Evolutionary conservation across 2,113 vertebrate species (phyloP).

Genomic region (Myanophis thanlyinensis): DNA sequence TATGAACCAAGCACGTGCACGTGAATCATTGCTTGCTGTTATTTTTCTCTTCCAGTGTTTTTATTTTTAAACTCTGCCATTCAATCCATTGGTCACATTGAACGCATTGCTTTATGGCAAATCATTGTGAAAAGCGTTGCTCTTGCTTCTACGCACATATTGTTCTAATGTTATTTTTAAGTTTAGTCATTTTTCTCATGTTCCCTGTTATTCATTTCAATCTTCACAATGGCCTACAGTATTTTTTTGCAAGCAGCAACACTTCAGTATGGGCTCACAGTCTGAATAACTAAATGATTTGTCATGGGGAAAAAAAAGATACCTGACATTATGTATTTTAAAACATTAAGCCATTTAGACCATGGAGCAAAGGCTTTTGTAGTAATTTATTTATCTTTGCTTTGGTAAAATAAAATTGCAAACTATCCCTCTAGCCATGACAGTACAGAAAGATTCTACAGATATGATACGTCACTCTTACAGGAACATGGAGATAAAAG

Average conservation of each 20-base stretch:
- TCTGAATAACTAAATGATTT: background rate
- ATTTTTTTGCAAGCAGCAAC: background rate
- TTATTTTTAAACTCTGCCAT: background rate
- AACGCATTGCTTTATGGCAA: background rate
- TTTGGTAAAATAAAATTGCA: background rate
- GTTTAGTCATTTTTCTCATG: background rate
- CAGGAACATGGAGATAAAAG: background rate
- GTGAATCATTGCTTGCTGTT: constrained; percentile 35
- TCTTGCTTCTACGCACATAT: background rate
- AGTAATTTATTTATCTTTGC: background rate
- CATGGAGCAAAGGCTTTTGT: background rate
- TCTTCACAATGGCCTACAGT: background rate
- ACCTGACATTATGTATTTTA: background rate
- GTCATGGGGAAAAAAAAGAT: background rate
- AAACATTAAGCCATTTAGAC: background rate
- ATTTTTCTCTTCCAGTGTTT: constrained; percentile 12
- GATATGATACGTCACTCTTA: background rate
- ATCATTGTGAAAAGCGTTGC: background rate
- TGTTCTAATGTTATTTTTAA: background rate
- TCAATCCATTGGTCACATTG: constrained; percentile 1
- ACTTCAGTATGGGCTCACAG: background rate
- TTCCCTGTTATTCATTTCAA: background rate
- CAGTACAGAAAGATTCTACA: background rate
- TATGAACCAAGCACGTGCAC: constrained; percentile 29
- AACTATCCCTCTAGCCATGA: background rate